These are phyloP conservation scores for Pachydiplax longipennis DNA, from an alignment of 2,888 invertebrate species.

Conservation along the genomic window DNA sequence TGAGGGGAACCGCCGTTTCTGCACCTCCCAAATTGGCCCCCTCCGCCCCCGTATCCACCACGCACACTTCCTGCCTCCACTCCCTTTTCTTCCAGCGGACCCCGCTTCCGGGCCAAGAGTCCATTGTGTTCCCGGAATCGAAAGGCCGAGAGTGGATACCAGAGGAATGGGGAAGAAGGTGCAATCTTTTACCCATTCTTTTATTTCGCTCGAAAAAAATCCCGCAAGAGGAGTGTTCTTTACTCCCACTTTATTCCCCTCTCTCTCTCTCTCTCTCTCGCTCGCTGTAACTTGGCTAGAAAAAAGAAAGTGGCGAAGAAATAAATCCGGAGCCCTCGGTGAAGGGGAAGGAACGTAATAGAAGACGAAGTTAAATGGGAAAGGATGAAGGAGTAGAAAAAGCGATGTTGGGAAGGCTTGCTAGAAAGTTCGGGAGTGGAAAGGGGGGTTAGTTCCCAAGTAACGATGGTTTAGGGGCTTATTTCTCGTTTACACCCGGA, in stretches of 20 bases:
- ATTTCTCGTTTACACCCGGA: background rate
- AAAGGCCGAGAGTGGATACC: background rate
- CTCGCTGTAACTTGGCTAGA: background rate
- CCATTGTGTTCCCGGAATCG: constrained; percentile 29
- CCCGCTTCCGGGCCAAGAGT: constrained; percentile 23
- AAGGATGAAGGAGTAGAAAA: background rate
- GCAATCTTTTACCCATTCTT: background rate
- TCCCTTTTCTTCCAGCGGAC: background rate
- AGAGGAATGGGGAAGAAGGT: background rate
- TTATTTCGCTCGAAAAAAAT: background rate
- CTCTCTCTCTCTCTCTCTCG: background rate
- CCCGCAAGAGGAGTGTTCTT: background rate
- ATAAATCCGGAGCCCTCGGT: background rate
- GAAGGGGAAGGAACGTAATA: background rate
- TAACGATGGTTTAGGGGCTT: background rate
- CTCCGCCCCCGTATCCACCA: background rate
- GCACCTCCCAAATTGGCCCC: background rate
- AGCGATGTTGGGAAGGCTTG: too few relatives aligned
- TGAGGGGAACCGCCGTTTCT: background rate
- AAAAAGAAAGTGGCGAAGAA: background rate
- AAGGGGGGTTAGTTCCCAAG: background rate
- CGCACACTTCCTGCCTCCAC: background rate
- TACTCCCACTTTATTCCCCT: background rate
- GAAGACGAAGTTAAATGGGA: background rate
- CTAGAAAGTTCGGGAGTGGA: background rate